Conservation (phyloP, 2,113 vertebrate genomes). For the Drymodes brunneopygia region DNA sequence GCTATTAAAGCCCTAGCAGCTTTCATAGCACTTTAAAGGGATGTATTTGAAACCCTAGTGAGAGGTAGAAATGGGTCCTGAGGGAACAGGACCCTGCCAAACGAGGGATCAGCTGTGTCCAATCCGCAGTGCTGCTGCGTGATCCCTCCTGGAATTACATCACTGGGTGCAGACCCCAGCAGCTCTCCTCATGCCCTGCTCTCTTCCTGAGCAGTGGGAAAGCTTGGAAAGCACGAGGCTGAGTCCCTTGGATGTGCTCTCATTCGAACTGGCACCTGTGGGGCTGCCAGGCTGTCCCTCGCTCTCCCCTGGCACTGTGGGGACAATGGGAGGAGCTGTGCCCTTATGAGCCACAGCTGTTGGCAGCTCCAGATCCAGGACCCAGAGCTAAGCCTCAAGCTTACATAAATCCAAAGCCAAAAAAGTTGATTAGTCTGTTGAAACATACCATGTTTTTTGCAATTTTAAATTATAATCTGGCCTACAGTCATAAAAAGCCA, state of each 20-base stretch:
- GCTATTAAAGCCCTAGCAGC: background rate
- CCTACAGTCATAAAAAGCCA: background rate
- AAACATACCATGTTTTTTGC: background rate
- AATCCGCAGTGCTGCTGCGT: background rate
- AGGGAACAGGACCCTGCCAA: background rate
- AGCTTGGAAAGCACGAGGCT: background rate
- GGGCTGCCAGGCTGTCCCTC: rapidly evolving
- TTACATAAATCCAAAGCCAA: background rate
- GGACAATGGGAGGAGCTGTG: background rate
- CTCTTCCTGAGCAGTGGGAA: background rate
- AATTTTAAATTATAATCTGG: background rate
- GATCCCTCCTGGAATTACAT: background rate
- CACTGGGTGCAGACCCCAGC: background rate
- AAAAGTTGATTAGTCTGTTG: background rate
- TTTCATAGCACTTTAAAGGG: background rate
- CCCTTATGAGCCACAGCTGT: background rate
- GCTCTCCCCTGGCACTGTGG: rapidly evolving
- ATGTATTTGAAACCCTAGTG: background rate
- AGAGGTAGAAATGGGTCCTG: background rate
- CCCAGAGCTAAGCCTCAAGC: background rate
- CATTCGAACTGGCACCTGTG: rapidly evolving
- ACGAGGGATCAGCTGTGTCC: background rate
- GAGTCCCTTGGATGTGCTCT: rapidly evolving
- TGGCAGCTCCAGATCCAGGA: background rate
- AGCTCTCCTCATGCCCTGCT: background rate